Percentiles rank a stretch among this genome's conserved stretches.
These are phyloP conservation scores for Mus spicilegus DNA, from an alignment of 2,113 vertebrate species.

Conservation along the genomic window DNA sequence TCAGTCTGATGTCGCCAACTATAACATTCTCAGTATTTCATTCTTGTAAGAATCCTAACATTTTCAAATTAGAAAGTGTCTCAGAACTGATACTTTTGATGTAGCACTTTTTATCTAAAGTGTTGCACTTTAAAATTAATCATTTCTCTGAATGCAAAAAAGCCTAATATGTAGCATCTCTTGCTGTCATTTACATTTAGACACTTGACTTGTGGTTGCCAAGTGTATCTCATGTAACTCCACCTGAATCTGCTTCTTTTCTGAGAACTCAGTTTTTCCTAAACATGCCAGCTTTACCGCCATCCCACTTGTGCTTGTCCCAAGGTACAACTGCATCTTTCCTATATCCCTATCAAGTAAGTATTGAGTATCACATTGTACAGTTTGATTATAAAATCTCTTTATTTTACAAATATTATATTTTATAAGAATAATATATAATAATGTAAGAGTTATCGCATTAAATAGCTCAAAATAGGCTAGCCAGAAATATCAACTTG, in stretches of 20 bases:
- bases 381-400: constrained; percentile 14
- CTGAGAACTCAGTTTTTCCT: background rate
- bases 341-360: background rate
- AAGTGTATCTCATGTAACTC: background rate
- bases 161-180: background rate
- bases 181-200: background rate
- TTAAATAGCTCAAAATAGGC: background rate
- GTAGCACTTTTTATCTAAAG: background rate
- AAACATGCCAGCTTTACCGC: background rate
- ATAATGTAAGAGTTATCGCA: background rate
- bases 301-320: background rate
- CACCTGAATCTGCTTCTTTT: background rate
- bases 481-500: background rate
- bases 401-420: constrained; percentile 49
- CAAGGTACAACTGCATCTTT: background rate
- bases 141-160: background rate
- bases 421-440: background rate
- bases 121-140: constrained; percentile 52
- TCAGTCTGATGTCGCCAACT: background rate
- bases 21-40: background rate
- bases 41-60: background rate
- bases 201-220: background rate
- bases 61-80: background rate
- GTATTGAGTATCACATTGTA: background rate
- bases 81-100: background rate